These are phyloP conservation scores for Cirrhinus mrigala DNA, from an alignment of 2,797 vertebrate genomes.

Conservation along the genomic window DNA sequence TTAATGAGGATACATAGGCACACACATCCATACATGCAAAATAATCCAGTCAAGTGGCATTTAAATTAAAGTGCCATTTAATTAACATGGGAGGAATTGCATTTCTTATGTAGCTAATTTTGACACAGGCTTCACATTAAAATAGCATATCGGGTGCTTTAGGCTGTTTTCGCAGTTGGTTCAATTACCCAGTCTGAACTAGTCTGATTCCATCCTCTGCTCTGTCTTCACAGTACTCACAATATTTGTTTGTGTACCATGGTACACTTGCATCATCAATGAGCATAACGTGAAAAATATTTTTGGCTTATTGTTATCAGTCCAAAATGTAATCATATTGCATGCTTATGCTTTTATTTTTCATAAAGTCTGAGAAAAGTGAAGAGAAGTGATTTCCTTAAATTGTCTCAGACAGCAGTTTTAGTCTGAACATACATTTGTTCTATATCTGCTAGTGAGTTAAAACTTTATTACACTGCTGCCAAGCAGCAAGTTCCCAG, in stretches of 20 bases:
- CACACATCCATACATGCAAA: background rate
- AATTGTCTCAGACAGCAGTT: background rate
- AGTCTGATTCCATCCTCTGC: background rate
- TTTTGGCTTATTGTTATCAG: background rate
- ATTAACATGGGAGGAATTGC: slow-evolving; percentile 64
- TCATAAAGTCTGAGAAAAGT: background rate
- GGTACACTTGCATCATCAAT: background rate
- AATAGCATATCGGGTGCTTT: background rate
- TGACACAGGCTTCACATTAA: background rate
- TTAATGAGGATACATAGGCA: slow-evolving; percentile 44
- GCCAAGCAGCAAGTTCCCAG: slow-evolving; percentile 2
- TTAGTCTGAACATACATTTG: background rate
- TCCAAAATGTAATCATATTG: background rate
- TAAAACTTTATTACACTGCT: background rate
- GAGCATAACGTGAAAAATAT: background rate
- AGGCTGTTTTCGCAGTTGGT: background rate
- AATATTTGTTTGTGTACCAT: background rate
- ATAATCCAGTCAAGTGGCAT: slow-evolving; percentile 31
- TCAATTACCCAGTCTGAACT: background rate
- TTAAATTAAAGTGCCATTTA: slow-evolving; percentile 61
- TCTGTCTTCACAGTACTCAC: background rate
- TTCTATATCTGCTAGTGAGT: background rate
- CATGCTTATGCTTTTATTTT: background rate
- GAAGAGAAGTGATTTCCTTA: background rate
- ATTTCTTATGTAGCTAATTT: slow-evolving; percentile 48